Conservation (phyloP, 2,888 invertebrate genomes). For the Amphipoea oculea region DNA sequence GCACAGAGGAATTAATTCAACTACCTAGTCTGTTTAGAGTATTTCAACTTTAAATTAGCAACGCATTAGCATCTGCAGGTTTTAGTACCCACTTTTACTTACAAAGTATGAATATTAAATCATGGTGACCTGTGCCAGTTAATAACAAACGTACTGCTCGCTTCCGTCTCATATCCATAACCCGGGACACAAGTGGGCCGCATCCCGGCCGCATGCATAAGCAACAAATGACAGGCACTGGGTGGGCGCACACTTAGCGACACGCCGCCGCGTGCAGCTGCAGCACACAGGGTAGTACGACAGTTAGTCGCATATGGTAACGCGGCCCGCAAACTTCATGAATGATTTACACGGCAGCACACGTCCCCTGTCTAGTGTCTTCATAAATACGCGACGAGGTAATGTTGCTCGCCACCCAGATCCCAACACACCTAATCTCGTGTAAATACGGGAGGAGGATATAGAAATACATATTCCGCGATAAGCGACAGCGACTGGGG, state of each 20-base stretch:
- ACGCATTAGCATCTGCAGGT: neutral
- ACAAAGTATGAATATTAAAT: neutral
- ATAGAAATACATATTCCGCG: constrained; percentile 16
- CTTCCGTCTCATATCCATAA: constrained; percentile 19
- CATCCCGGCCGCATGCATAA: constrained; percentile 37
- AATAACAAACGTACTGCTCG: constrained; percentile 1
- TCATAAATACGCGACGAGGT: constrained; percentile 58
- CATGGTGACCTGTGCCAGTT: constrained; percentile 3
- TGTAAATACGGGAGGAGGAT: constrained; percentile 8
- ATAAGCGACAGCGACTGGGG: constrained; percentile 15
- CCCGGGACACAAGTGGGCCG: constrained; percentile 7
- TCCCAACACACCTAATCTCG: constrained; percentile 27
- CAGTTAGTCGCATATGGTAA: constrained; percentile 1
- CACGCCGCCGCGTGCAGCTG: neutral
- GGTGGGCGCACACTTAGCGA: constrained; percentile 11
- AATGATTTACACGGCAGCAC: constrained; percentile 62
- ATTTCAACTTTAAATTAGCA: constrained; percentile 1
- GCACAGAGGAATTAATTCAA: constrained; percentile 11
- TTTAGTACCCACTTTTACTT: neutral
- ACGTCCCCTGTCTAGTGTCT: constrained; percentile 24
- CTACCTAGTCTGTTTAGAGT: neutral
- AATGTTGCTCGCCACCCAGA: constrained; percentile 34
- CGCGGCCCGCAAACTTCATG: constrained; percentile 51
- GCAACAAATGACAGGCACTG: constrained; percentile 31
- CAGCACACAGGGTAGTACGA: neutral